Evolutionary conservation across 2,113 vertebrate species (phyloP).

Genomic region (Parus major): DNA sequence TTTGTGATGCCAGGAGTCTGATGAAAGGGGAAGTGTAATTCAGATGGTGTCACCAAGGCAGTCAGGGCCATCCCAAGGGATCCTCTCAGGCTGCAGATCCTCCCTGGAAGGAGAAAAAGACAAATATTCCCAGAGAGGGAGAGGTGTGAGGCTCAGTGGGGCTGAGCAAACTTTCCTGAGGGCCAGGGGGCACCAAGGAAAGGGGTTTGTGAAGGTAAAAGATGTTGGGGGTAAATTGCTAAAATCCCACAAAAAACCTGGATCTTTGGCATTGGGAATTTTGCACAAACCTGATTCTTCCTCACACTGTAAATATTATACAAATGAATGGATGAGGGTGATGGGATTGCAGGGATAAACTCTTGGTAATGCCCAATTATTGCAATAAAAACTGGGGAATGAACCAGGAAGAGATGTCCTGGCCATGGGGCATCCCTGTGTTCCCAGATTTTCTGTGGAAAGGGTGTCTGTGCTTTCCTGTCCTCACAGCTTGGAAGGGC

Average conservation of each 20-base stretch:
- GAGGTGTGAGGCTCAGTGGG: neutral
- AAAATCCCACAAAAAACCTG: neutral
- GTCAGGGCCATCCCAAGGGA: neutral
- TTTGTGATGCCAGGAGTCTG: neutral
- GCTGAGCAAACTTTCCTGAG: constrained; percentile 3
- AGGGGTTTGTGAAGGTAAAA: accelerated
- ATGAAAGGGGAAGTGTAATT: neutral
- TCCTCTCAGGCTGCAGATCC: constrained; percentile 61
- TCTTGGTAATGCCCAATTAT: neutral
- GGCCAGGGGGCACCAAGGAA: neutral
- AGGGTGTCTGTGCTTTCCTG: neutral
- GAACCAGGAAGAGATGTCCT: neutral
- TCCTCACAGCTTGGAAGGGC: neutral
- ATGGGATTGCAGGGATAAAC: neutral
- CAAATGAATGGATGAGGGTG: neutral
- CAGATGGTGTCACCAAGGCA: constrained; percentile 3
- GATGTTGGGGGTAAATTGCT: accelerated
- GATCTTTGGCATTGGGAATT: neutral
- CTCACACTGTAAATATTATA: neutral
- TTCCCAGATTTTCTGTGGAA: neutral
- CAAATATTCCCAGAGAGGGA: constrained; percentile 81
- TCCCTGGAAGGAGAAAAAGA: constrained; percentile 66
- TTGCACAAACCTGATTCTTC: neutral
- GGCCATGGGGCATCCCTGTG: neutral
- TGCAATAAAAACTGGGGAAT: accelerated